phyloP scores from a whole-genome alignment of 2,113 vertebrate genomes.

The Bagarius yarrelli region DNA sequence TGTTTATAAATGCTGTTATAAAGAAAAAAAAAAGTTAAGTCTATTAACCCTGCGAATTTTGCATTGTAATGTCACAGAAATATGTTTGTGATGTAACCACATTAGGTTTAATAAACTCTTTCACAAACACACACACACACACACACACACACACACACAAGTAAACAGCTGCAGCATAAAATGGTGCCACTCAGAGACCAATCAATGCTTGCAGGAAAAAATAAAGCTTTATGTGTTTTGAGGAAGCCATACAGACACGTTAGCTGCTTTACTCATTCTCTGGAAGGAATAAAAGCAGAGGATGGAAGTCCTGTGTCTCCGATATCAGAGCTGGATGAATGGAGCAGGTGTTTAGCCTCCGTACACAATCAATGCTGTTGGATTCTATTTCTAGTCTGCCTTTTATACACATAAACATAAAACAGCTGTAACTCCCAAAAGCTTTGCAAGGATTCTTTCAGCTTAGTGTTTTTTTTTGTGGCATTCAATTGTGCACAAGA shows the following conservation, averaged over 20 bases:
- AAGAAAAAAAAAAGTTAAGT: not conserved
- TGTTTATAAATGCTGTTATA: not conserved
- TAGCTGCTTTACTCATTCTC: constrained; percentile 25
- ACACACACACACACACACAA: constrained; percentile 48
- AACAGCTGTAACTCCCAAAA: constrained; percentile 39
- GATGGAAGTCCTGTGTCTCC: constrained; percentile 40
- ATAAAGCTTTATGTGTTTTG: constrained; percentile 35
- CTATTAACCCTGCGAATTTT: not conserved
- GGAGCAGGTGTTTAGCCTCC: constrained; percentile 42
- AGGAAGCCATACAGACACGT: constrained; percentile 42
- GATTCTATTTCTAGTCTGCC: constrained; percentile 30
- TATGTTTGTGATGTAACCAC: not conserved
- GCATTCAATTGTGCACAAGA: not conserved
- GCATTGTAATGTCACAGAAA: not conserved
- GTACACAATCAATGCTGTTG: constrained; percentile 25
- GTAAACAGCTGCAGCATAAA: constrained; percentile 43
- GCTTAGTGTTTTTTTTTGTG: not conserved
- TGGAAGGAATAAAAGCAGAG: not conserved
- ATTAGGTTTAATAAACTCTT: not conserved
- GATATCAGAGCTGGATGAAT: constrained; percentile 30
- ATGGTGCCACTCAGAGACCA: constrained; percentile 41
- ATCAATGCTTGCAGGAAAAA: constrained; percentile 58
- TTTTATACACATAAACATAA: constrained; percentile 37
- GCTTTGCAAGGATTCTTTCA: not conserved
- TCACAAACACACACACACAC: constrained; percentile 26